Percentiles rank a stretch among this genome's conserved stretches.
Evolutionary conservation across 23 tunicate species (phyloP).

Genomic region (Phallusia fumigata): DNA sequence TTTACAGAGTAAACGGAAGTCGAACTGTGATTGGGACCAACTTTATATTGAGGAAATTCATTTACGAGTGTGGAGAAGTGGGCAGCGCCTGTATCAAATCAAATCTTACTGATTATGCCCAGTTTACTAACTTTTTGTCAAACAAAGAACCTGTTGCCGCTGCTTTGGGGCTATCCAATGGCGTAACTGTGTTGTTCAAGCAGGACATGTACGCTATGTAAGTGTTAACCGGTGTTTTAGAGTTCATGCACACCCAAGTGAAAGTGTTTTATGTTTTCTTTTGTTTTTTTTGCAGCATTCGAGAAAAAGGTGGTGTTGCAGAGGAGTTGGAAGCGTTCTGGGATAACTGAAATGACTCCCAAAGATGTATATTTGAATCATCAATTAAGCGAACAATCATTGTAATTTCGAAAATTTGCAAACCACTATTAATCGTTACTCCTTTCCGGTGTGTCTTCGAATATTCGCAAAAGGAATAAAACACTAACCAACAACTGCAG

Average conservation of each 20-base stretch:
- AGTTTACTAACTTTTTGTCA: neutral
- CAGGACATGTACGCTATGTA: neutral
- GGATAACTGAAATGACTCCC: neutral
- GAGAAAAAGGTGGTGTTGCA: conserved; percentile 12
- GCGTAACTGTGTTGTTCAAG: neutral
- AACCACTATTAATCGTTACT: too few relatives aligned
- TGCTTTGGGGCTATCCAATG: neutral
- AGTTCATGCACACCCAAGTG: too few relatives aligned
- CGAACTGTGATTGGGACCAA: conserved; percentile 21
- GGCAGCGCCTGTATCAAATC: neutral
- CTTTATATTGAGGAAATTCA: neutral
- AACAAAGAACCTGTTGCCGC: neutral
- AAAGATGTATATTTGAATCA: too few relatives aligned
- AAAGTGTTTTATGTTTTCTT: too few relatives aligned
- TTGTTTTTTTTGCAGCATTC: conserved; percentile 3
- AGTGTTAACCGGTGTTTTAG: too few relatives aligned
- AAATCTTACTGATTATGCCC: neutral
- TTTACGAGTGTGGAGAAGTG: conserved; percentile 12
- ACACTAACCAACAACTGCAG: too few relatives aligned
- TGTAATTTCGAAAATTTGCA: too few relatives aligned
- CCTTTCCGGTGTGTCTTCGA: too few relatives aligned
- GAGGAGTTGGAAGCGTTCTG: conserved; percentile 3
- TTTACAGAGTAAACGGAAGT: conserved; percentile 11
- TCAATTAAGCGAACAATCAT: too few relatives aligned
- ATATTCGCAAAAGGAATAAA: too few relatives aligned